A percentile compares a stretch with the other conserved stretches of the same genome.
These are phyloP conservation scores for Cardiocondyla obscurior DNA, from an alignment of 1,140 invertebrate species.

Conservation along the genomic window DNA sequence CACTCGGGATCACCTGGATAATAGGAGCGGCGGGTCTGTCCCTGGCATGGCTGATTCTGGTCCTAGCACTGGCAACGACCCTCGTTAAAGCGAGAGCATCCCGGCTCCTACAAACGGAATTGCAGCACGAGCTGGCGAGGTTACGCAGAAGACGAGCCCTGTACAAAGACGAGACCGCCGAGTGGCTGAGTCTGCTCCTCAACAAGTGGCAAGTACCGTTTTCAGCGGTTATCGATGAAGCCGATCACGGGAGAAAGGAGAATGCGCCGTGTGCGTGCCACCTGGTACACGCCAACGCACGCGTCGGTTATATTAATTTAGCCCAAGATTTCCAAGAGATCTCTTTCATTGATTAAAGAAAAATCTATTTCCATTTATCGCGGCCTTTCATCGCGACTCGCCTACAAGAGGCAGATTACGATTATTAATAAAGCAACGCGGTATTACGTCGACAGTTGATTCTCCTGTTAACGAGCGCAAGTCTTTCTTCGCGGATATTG, in stretches of 20 bases:
- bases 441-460: background rate
- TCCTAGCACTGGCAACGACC: constrained; percentile 75
- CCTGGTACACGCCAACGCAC: background rate
- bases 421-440: background rate
- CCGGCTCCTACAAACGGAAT: constrained; percentile 72
- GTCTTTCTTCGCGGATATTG: background rate
- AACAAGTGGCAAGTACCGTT: constrained; percentile 83
- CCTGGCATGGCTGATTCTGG: constrained; percentile 78
- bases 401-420: background rate
- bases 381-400: background rate
- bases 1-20: constrained; percentile 75
- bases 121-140: constrained; percentile 79
- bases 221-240: background rate
- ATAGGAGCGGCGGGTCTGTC: constrained; percentile 77
- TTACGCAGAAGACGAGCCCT: constrained; percentile 83
- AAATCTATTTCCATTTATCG: too few species aligned
- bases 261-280: background rate
- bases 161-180: constrained; percentile 84
- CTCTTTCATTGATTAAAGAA: too few species aligned
- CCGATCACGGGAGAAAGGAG: background rate
- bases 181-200: constrained; percentile 85
- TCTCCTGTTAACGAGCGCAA: background rate
- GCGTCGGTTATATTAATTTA: background rate
- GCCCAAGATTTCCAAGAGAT: background rate
- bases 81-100: constrained; percentile 76